phyloP scores from a whole-genome alignment of 2,113 vertebrate species.

The Myxocyprinus asiaticus region DNA sequence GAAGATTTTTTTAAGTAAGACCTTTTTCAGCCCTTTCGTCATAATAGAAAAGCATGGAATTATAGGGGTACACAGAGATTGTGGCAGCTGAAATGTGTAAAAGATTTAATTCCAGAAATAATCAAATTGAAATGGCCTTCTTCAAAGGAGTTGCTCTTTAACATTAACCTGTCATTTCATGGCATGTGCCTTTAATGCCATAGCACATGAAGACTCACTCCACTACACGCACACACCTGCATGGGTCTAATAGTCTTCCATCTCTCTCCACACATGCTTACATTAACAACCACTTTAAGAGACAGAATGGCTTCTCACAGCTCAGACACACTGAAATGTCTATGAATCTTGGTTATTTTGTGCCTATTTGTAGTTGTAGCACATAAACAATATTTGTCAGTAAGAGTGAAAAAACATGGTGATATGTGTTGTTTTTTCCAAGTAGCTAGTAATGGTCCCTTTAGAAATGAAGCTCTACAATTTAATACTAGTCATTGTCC shows the following conservation, averaged over 20 bases:
- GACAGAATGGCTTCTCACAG: background rate
- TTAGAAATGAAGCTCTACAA: conserved; percentile 50
- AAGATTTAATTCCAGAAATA: background rate
- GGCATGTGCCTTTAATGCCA: background rate
- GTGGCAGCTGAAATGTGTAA: background rate
- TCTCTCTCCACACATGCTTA: background rate
- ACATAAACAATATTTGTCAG: background rate
- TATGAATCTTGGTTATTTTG: conserved; percentile 21
- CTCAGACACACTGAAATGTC: background rate
- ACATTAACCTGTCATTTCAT: background rate
- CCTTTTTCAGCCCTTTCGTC: background rate
- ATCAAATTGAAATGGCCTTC: background rate
- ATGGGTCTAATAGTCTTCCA: background rate
- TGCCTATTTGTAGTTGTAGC: background rate
- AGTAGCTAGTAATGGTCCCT: conserved; percentile 39
- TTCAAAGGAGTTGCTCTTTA: conserved; percentile 14
- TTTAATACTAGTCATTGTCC: conserved; percentile 62
- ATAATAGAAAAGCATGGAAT: background rate
- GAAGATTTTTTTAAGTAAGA: too few relatives aligned
- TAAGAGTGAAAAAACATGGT: background rate
- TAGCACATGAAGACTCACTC: background rate
- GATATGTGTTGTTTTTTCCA: background rate
- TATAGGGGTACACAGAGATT: conserved; percentile 13
- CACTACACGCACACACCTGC: background rate
- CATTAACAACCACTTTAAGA: background rate